Conservation (phyloP, 2,888 invertebrate genomes). For the Operophtera brumata region DNA sequence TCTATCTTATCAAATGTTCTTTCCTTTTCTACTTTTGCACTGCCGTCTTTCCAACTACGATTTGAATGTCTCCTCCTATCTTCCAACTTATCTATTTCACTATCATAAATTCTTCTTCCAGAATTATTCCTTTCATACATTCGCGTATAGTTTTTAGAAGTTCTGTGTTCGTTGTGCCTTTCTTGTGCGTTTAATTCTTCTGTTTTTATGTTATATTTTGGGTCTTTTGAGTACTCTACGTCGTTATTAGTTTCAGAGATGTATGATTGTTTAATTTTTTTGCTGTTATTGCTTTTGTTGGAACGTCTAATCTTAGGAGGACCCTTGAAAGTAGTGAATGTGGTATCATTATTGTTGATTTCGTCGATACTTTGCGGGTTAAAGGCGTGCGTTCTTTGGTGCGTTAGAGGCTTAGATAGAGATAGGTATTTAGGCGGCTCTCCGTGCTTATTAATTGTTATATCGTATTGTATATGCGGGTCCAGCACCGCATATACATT, state of each 20-base stretch:
- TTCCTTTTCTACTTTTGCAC: constrained; percentile 34
- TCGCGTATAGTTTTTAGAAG: constrained; percentile 49
- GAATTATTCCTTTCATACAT: constrained; percentile 65
- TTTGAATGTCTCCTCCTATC: constrained; percentile 45
- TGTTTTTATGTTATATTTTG: constrained; percentile 55
- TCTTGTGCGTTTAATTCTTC: constrained; percentile 42
- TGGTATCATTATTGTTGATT: constrained; percentile 63
- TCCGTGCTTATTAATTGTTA: constrained; percentile 77
- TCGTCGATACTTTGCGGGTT: constrained; percentile 62
- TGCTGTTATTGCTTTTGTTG: constrained; percentile 53
- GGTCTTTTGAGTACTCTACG: constrained; percentile 68
- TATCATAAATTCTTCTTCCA: constrained; percentile 42
- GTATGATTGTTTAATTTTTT: constrained; percentile 45
- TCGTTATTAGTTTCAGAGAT: constrained; percentile 66
- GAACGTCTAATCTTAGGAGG: constrained; percentile 59
- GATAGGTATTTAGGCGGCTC: constrained; percentile 78
- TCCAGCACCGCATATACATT: constrained; percentile 79
- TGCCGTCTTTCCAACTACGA: constrained; percentile 43
- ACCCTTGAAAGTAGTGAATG: constrained; percentile 63
- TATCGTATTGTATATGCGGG: constrained; percentile 79
- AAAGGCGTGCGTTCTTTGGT: constrained; percentile 75
- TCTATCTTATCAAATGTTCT: constrained; percentile 46
- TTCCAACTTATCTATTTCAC: constrained; percentile 31
- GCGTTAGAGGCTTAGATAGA: constrained; percentile 75
- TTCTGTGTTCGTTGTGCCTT: constrained; percentile 51